A percentile compares a stretch with the other conserved stretches of the same genome.
phyloP scores from a whole-genome alignment of 92 coral and sea anemone genomes.

The Meandrina meandrites region DNA sequence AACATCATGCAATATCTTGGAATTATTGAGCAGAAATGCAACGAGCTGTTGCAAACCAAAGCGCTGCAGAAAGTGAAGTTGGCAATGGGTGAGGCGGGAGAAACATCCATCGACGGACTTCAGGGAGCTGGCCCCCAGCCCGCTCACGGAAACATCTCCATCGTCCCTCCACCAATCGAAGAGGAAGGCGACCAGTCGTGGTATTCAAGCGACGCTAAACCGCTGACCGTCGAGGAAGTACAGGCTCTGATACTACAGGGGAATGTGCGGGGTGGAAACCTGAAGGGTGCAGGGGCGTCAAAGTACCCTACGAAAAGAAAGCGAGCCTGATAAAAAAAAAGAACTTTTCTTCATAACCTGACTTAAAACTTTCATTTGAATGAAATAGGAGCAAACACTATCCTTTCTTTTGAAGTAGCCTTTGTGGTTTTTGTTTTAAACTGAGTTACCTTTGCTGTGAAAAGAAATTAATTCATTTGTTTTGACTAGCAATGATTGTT shows the following conservation, averaged over 20 bases:
- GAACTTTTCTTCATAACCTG: too few relatives aligned
- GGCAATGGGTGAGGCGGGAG: conserved; percentile 54
- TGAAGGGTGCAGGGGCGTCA: conserved; percentile 54
- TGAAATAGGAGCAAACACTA: background rate
- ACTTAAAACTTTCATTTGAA: background rate
- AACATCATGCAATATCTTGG: conserved; percentile 89
- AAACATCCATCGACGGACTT: conserved; percentile 63
- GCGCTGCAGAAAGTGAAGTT: conserved; percentile 71
- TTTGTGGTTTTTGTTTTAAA: background rate
- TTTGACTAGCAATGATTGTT: too few relatives aligned
- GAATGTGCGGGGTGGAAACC: conserved; percentile 45
- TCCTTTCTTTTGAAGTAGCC: background rate
- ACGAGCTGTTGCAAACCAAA: conserved; percentile 73
- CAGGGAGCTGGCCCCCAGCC: conserved; percentile 86
- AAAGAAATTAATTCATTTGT: too few relatives aligned
- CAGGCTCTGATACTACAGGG: conserved; percentile 67
- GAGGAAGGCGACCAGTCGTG: conserved; percentile 71
- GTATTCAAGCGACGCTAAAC: conserved; percentile 55
- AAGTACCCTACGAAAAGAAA: conserved; percentile 31
- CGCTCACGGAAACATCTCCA: conserved; percentile 57
- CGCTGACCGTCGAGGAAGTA: conserved; percentile 84
- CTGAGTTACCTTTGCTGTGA: too few relatives aligned
- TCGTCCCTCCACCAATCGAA: conserved; percentile 77
- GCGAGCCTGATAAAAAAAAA: background rate
- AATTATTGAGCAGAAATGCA: conserved; percentile 92